These are phyloP conservation scores for Sinosuthora webbiana DNA, from an alignment of 2,113 vertebrate genomes.

Conservation along the genomic window DNA sequence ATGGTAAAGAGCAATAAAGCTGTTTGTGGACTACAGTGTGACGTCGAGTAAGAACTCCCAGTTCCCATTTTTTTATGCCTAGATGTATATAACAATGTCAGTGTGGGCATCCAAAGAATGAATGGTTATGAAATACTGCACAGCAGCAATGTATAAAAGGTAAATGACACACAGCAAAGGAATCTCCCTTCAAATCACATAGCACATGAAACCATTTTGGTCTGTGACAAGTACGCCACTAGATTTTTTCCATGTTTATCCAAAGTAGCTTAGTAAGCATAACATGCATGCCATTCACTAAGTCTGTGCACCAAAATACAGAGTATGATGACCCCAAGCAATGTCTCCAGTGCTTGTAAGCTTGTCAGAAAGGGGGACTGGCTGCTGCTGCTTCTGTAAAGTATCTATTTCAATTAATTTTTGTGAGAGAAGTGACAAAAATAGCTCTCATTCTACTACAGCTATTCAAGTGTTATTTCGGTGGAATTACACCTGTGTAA, in stretches of 20 bases:
- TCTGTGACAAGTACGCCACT: constrained; percentile 59
- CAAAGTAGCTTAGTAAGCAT: constrained; percentile 62
- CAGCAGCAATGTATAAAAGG: constrained; percentile 63
- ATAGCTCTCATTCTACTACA: neutral
- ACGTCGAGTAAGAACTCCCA: constrained; percentile 52
- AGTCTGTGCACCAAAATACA: constrained; percentile 58
- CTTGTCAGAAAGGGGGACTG: neutral
- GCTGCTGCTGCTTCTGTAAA: neutral
- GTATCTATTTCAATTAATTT: neutral
- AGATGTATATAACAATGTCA: constrained; percentile 37
- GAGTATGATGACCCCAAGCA: constrained; percentile 17
- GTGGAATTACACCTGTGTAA: constrained; percentile 8
- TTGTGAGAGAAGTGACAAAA: constrained; percentile 8
- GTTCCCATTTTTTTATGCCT: constrained; percentile 48
- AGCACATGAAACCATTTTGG: constrained; percentile 65
- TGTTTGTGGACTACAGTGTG: constrained; percentile 30
- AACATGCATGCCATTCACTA: constrained; percentile 44
- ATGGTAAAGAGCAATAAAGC: constrained; percentile 26
- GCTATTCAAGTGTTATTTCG: neutral
- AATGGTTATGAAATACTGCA: constrained; percentile 58
- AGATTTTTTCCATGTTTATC: constrained; percentile 76
- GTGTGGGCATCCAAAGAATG: constrained; percentile 52
- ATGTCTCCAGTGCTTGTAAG: neutral
- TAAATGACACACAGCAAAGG: constrained; percentile 73
- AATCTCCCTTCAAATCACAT: constrained; percentile 72